Evolutionary conservation across 2,888 invertebrate species (phyloP).

Genomic region (Epirrhoe alternata): DNA sequence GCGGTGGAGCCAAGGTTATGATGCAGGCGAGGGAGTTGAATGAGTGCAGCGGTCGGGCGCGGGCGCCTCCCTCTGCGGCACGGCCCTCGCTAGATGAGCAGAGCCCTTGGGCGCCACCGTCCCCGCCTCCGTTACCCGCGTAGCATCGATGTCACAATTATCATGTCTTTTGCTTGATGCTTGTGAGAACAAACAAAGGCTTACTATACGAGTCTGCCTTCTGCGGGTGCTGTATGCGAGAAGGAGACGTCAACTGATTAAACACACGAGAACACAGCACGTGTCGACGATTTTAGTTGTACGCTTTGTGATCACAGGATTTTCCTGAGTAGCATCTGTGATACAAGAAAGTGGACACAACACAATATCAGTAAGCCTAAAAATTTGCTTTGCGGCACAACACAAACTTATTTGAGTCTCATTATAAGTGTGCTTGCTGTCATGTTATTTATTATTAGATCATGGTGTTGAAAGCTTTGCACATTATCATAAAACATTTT

Average conservation of each 20-base stretch:
- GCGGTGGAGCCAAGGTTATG: conserved; percentile 50
- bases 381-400: conserved; percentile 72
- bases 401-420: conserved; percentile 65
- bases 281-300: conserved; percentile 74
- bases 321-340: conserved; percentile 81
- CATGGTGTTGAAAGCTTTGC: conserved; percentile 30
- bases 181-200: conserved; percentile 85
- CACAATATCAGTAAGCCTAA: conserved; percentile 80
- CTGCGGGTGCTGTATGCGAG: conserved; percentile 93
- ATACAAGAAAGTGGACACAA: conserved; percentile 82
- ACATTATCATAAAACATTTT: conserved; percentile 1
- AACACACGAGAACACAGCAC: conserved; percentile 79
- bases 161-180: conserved; percentile 82
- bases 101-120: conserved; percentile 68
- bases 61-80: conserved; percentile 32
- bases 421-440: conserved; percentile 66
- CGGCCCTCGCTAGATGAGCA: conserved; percentile 63
- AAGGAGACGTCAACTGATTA: conserved; percentile 88
- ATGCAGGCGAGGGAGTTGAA: conserved; percentile 64
- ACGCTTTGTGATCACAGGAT: conserved; percentile 78
- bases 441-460: conserved; percentile 6
- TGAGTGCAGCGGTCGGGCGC: conserved; percentile 40
- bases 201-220: conserved; percentile 88
- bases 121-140: conserved; percentile 82
- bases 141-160: conserved; percentile 79